Conservation (phyloP, 92 coral and sea anemone genomes). For the Siderastrea radians region DNA sequence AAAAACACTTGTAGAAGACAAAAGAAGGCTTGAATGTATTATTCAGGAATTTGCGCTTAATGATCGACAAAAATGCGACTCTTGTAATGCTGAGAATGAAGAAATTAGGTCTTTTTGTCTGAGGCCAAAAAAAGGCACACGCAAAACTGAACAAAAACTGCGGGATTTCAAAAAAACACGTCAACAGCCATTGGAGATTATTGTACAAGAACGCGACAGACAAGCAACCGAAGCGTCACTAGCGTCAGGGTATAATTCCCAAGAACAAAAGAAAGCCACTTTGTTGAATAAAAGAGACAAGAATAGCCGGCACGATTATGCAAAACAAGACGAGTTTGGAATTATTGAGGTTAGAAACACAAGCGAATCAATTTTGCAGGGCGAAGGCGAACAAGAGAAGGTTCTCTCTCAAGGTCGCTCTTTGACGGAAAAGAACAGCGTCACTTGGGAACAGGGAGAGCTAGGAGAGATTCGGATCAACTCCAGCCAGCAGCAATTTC, state of each 20-base stretch:
- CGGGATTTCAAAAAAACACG: not conserved
- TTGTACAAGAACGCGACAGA: not conserved
- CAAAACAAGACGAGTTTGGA: not conserved
- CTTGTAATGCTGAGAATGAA: not conserved
- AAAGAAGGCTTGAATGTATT: constrained; percentile 14
- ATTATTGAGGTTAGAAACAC: not conserved
- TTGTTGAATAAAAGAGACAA: not conserved
- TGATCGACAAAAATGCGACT: constrained; percentile 7
- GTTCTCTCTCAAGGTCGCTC: not conserved
- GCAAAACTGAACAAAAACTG: not conserved
- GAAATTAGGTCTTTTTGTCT: not conserved
- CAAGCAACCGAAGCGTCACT: not conserved
- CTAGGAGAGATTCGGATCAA: not conserved
- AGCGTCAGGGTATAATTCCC: not conserved
- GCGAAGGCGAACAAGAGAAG: not conserved
- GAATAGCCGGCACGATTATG: not conserved
- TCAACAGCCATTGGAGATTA: constrained; percentile 1
- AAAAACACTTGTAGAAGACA: constrained; percentile 16
- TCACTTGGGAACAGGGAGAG: not conserved
- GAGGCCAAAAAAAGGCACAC: not conserved
- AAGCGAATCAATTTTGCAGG: not conserved
- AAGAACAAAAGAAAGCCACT: constrained; percentile 9
- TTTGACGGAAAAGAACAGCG: not conserved
- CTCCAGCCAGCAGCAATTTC: constrained; percentile 36
- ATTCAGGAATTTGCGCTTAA: constrained; percentile 44